Evolutionary conservation across 1,140 invertebrate genomes (phyloP), one percentile per base, ranked within the genome.

Genomic region (Apis laboriosa): DNA sequence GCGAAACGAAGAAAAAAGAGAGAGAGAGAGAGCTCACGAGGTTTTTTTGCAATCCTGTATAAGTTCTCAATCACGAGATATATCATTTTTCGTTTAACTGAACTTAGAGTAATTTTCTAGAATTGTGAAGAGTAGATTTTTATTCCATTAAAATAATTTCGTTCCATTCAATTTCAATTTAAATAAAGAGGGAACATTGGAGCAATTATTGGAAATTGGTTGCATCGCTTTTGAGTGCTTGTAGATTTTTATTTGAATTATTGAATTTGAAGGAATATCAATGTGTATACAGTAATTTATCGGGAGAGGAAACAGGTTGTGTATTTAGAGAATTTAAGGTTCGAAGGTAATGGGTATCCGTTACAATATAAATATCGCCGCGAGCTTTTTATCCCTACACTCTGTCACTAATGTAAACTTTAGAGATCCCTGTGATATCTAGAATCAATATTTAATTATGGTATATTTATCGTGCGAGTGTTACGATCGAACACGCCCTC

Each of bases 81-180:
- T 80, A 80, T 80, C 78, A 51, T 49, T 43, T 81, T 76, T 58
- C 79, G 21, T 67, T 76, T 63, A 28, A 51, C n/a, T 34, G 19
- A 81, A 24, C 34, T 24, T 53, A 49, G 17, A 2, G 7, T n/a
- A 58, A 75, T 75, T 81, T 67, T 81, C 4, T 49, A 28, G 19
- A 53, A 53, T 73, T 17, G 5, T 9, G 34, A 34, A 3, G 24
- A 24, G 11, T 8, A 19, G 17, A 43, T 79, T 43, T 43, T 7
- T 43, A 43, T 43, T 43, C 34, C 34, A 43, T 43, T 43, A 43
- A 7, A 34, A 34, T 4, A 34, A 28, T 28, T 28, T 28, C 28
- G 34, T 43, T 43, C 34, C 34, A 43, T 43, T 43, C 4, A 43
- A 43, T 43, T 43, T 43, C 34, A 43, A 43, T 43, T 43, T 43